phyloP scores from a whole-genome alignment of 2,113 vertebrate species.

The Oncorhynchus nerka region DNA sequence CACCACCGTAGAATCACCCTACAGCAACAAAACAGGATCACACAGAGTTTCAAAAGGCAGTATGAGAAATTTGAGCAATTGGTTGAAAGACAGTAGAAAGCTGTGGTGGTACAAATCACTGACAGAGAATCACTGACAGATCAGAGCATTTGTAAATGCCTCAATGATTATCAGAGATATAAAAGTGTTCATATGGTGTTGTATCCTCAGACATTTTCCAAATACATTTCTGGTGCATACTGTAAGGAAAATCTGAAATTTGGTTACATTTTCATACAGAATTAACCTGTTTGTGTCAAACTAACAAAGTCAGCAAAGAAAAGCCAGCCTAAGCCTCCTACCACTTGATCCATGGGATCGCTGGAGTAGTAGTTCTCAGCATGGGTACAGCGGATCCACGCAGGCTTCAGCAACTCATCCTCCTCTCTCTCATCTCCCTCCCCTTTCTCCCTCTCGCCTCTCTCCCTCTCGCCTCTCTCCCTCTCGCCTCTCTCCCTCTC shows the following conservation, averaged over 20 bases:
- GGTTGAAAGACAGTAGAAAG: no score
- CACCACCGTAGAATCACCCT: constrained; percentile 97
- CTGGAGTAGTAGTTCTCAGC: constrained; percentile 95
- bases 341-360: constrained; percentile 99
- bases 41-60: background rate
- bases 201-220: no score
- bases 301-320: no score
- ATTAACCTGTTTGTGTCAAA: no score
- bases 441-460: constrained; percentile 72
- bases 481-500: constrained; percentile 74
- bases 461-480: constrained; percentile 75
- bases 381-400: constrained; percentile 97
- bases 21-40: constrained; percentile 2
- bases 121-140: no score
- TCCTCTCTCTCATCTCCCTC: constrained; percentile 83
- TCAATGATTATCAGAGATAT: no score
- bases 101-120: no score
- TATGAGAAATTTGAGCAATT: background rate
- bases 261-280: no score
- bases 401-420: constrained; percentile 88
- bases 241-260: no score
- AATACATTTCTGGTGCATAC: no score
- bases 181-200: no score
- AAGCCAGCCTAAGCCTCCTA: constrained; percentile 45
- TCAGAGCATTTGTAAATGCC: no score